A percentile compares a stretch with the other conserved stretches of the same genome.
Evolutionary conservation across 2,113 vertebrate species (phyloP).

Genomic region (Amia ocellicauda): DNA sequence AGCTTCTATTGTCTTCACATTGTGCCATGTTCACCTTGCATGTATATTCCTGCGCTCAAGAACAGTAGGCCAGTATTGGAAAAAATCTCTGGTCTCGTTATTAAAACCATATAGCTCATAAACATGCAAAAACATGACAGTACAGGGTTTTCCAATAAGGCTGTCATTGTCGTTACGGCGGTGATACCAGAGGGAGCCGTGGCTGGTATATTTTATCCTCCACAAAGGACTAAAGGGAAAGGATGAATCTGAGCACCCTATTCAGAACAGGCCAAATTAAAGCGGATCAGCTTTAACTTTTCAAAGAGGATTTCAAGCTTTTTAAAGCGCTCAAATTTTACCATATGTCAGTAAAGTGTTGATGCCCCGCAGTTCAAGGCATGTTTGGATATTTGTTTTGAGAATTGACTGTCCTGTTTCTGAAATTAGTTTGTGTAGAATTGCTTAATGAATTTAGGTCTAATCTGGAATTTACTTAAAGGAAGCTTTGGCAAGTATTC

Average conservation of each 20-base stretch:
- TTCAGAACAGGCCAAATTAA: constrained; percentile 42
- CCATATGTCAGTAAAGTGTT: constrained; percentile 26
- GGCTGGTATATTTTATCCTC: constrained; percentile 1
- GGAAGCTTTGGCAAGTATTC: too few relatives aligned
- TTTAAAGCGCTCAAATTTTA: constrained; percentile 34
- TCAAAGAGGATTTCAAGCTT: constrained; percentile 25
- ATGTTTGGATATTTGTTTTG: too few relatives aligned
- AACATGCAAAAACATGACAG: neutral
- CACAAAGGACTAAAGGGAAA: constrained; percentile 34
- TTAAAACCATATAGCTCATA: neutral
- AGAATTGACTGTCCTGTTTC: too few relatives aligned
- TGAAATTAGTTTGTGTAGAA: too few relatives aligned
- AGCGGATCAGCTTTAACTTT: constrained; percentile 38
- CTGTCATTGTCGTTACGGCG: neutral
- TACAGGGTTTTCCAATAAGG: neutral
- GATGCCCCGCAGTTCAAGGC: constrained; percentile 17
- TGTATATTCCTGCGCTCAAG: constrained; percentile 5
- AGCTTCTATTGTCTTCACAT: neutral
- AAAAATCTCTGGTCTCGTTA: neutral
- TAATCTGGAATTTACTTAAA: too few relatives aligned
- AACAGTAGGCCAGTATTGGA: neutral
- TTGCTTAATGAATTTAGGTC: too few relatives aligned
- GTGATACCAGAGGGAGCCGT: neutral
- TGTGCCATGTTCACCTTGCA: neutral
- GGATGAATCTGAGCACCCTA: constrained; percentile 30